phyloP scores from a whole-genome alignment of 2,797 vertebrate species.

The Crocodylus rhombifer region DNA sequence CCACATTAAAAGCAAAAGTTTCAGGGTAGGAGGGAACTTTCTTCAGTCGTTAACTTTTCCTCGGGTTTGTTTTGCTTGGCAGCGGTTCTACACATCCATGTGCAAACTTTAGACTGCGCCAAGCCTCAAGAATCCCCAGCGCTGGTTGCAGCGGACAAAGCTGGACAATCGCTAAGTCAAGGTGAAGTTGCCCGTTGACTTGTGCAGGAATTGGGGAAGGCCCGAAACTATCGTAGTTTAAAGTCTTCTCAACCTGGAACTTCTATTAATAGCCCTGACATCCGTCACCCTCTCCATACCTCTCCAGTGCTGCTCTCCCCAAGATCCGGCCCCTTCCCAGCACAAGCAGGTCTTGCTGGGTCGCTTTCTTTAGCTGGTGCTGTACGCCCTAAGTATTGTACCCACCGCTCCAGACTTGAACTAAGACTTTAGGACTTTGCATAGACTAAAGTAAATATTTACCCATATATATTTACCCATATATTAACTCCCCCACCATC shows the following conservation, averaged over 20 bases:
- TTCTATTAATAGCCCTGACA: not conserved
- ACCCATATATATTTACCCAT: constrained; percentile 71
- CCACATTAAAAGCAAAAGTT: not conserved
- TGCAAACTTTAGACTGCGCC: too few species aligned
- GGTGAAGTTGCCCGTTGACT: not conserved
- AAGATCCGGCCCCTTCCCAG: fast-evolving
- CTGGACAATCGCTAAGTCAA: not conserved
- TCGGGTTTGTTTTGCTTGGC: constrained; percentile 6
- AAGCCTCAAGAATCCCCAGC: not conserved
- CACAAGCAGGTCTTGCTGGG: not conserved
- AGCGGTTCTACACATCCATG: not conserved
- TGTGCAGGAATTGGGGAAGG: not conserved
- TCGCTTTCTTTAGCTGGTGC: not conserved
- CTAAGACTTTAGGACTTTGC: constrained; percentile 59
- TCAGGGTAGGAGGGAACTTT: not conserved
- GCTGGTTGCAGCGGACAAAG: not conserved
- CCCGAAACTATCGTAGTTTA: not conserved
- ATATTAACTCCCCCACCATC: constrained; percentile 50
- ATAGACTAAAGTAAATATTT: constrained; percentile 73
- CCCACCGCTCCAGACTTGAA: constrained; percentile 46
- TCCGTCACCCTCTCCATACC: not conserved
- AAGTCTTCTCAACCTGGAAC: not conserved
- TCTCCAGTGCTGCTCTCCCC: not conserved
- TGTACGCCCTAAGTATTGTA: not conserved
- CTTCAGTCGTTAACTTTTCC: not conserved